phyloP scores from a whole-genome alignment of 2,888 invertebrate species.

The Lasioglossum figueresi region DNA sequence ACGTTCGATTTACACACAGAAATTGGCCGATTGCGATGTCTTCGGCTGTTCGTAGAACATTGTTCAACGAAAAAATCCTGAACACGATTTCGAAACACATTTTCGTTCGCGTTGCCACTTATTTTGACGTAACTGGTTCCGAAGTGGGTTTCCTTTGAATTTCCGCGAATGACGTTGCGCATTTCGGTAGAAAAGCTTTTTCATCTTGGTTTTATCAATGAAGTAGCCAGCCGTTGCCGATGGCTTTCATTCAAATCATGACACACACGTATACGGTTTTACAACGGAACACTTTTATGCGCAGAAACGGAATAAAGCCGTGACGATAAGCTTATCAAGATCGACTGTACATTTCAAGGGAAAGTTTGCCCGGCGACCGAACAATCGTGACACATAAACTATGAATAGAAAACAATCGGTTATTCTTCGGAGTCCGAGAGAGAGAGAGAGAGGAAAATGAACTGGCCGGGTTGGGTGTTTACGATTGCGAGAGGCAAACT shows the following conservation, averaged over 20 bases:
- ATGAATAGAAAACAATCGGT: constrained; percentile 20
- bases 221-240: background rate
- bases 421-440: constrained; percentile 11
- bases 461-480: constrained; percentile 63
- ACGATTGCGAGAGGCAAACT: constrained; percentile 67
- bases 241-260: constrained; percentile 28
- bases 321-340: background rate
- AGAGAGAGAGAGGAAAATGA: constrained; percentile 37
- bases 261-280: background rate
- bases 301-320: background rate
- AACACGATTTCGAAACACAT: background rate
- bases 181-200: background rate
- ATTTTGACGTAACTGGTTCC: background rate
- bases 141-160: background rate
- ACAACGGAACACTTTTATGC: constrained; percentile 6
- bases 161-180: background rate
- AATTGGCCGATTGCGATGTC: background rate
- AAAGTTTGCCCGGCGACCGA: background rate
- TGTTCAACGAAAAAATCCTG: background rate
- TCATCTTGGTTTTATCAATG: background rate
- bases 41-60: background rate
- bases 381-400: constrained; percentile 16
- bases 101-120: background rate
- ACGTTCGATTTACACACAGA: background rate
- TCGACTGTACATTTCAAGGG: background rate